These are phyloP conservation scores for Pogoniulus pusillus DNA, from an alignment of 2,797 vertebrate species.

Conservation along the genomic window DNA sequence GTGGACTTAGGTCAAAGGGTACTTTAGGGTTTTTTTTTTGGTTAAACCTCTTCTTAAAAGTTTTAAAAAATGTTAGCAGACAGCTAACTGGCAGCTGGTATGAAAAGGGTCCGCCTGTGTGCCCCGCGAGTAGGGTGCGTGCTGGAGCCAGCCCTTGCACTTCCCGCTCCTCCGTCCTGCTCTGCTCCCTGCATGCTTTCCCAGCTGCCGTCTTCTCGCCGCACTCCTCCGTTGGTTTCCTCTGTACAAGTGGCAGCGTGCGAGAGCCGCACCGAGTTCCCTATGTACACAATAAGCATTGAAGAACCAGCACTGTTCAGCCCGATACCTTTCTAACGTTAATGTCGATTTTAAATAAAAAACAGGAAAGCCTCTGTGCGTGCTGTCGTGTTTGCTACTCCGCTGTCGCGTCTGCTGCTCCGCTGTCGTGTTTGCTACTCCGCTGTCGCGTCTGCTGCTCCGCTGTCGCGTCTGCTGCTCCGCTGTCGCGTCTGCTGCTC, in stretches of 20 bases:
- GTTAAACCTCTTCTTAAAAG: neutral
- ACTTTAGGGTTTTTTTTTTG: too few relatives aligned
- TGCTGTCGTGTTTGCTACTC: neutral
- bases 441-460: too few relatives aligned
- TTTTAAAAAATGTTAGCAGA: neutral
- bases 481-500: too few relatives aligned
- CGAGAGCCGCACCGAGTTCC: neutral
- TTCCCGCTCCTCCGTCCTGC: neutral
- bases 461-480: too few relatives aligned
- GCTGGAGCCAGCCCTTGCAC: neutral
- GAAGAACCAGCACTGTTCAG: constrained; percentile 57
- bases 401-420: too few relatives aligned
- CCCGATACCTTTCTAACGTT: constrained; percentile 68
- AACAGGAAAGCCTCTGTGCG: neutral
- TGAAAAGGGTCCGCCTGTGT: neutral
- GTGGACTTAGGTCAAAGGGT: neutral
- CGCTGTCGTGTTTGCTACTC: too few relatives aligned
- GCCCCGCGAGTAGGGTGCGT: neutral
- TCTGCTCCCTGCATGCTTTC: constrained; percentile 17
- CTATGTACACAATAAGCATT: neutral
- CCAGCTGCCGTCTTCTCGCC: neutral
- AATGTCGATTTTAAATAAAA: constrained; percentile 77
- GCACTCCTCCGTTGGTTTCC: neutral
- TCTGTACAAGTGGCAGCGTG: neutral
- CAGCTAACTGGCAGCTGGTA: neutral